phyloP scores from a whole-genome alignment of 1,140 invertebrate genomes.

The Centruroides vittatus region DNA sequence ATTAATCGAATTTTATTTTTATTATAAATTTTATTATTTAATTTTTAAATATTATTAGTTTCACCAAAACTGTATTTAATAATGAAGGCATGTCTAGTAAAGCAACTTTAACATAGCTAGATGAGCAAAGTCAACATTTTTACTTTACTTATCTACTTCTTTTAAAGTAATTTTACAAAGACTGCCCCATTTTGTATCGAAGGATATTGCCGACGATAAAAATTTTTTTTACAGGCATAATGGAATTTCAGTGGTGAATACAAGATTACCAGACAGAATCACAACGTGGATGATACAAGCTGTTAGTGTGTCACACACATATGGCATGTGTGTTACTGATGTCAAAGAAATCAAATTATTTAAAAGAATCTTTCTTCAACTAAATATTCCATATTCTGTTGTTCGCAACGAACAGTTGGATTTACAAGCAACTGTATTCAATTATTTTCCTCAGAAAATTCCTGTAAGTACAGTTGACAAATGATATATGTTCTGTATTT shows the following conservation, averaged over 20 bases:
- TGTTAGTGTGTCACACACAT: slow-evolving; percentile 21
- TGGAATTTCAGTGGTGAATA: neutral
- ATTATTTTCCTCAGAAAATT: slow-evolving; percentile 20
- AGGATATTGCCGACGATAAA: no score
- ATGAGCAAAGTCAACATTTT: no score
- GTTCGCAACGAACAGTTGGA: slow-evolving; percentile 30
- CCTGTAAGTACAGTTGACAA: neutral
- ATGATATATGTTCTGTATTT: no score
- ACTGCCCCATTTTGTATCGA: no score
- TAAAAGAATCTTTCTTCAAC: slow-evolving; percentile 27
- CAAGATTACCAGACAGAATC: slow-evolving; percentile 28
- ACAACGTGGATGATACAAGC: slow-evolving; percentile 30
- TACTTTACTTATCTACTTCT: no score
- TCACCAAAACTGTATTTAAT: no score
- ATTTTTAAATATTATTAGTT: no score
- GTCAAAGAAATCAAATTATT: slow-evolving; percentile 23
- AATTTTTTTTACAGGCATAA: neutral
- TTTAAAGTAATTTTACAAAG: no score
- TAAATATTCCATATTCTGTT: slow-evolving; percentile 27
- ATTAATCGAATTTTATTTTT: no score
- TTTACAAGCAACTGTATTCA: slow-evolving; percentile 28
- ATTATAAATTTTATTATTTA: no score
- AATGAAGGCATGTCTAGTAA: no score
- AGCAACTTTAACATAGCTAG: no score
- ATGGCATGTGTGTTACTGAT: slow-evolving; percentile 27